These are phyloP conservation scores for Apaloderma vittatum DNA, from an alignment of 2,113 vertebrate species.

Conservation along the genomic window DNA sequence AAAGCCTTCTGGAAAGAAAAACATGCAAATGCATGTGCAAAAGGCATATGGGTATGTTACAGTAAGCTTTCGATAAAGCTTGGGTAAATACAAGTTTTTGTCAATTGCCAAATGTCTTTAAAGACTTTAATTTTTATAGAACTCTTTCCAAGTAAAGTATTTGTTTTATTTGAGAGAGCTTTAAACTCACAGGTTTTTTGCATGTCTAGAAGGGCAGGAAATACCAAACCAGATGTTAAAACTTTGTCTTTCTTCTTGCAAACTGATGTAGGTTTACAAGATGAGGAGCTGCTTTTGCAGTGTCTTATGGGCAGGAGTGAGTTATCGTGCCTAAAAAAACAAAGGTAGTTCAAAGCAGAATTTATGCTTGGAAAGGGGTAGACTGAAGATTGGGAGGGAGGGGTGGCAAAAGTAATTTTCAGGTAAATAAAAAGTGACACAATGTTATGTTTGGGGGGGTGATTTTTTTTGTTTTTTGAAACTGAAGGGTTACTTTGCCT, in stretches of 20 bases:
- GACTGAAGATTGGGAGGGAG: neutral
- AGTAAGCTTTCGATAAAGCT: neutral
- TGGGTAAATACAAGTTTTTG: neutral
- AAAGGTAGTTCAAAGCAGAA: neutral
- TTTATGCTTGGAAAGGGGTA: neutral
- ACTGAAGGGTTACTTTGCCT: neutral
- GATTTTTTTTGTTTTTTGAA: neutral
- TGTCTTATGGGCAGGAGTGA: neutral
- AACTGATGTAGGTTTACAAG: neutral
- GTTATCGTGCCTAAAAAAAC: neutral
- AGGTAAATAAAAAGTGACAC: neutral
- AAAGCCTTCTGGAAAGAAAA: neutral
- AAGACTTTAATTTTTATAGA: neutral
- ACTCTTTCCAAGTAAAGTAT: neutral
- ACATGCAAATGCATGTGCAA: neutral
- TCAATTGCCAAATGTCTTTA: neutral
- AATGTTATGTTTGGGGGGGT: accelerated
- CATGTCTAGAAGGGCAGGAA: neutral
- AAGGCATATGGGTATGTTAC: neutral
- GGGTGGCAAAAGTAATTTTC: neutral
- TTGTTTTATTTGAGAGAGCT: neutral
- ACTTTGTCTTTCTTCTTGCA: neutral
- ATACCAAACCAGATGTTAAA: neutral
- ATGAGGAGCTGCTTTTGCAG: neutral
- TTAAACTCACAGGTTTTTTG: neutral